Base-by-base conservation (phyloP, 1,140 invertebrate genomes). In the Drosophila nigromelanica region DNA sequence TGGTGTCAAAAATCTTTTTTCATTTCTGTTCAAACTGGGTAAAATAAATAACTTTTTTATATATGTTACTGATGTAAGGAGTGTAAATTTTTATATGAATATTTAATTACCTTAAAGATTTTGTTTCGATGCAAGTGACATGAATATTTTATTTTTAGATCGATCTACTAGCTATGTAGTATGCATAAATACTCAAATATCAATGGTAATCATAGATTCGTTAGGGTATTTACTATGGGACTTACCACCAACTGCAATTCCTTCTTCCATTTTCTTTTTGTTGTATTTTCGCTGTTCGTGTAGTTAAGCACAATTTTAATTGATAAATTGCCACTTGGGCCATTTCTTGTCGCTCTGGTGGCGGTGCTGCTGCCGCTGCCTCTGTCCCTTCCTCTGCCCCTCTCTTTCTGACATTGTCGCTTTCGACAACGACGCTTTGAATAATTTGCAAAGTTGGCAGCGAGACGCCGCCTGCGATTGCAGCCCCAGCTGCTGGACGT, bases 301-400 rank as follows among this genome's bases (percentile, higher is more conserved):
- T 67, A 76, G 82, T 87, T 87, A 87, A 87, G 83, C 78, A 79
- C 75, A 82, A 87, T 89, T 87, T 87, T 87, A 87, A 87, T 87
- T 87, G 82, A 87, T 87, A 87, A 87, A 86, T 86, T 86, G 82
- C 82, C 82, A 86, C 82, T 86, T 86, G 82, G 83, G 68, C 83
- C 76, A 87, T 86, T 86, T 73, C 83, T 86, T 82, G 83, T 69
- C 82, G 74, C 63, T 63, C 47, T 81, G 81, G 40, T 73, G 56
- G 18, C 47, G 67, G 35, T 68, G 61, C 30, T 21, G 6, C n/a
- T 35, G 61, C 55, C 39, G 15, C 48, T 42, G 76, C 35, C 55
- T n/a, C 10, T 45, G 55, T 35, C 40, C 27, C 5, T 0, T 11
- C 4, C 3, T 43, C 24, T 4, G 15, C 35, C 14, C 45, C 55